Percentiles rank a stretch among this genome's conserved stretches.
Evolutionary conservation across 1,140 invertebrate genomes (phyloP).

Genomic region (Macrobrachium rosenbergii): DNA sequence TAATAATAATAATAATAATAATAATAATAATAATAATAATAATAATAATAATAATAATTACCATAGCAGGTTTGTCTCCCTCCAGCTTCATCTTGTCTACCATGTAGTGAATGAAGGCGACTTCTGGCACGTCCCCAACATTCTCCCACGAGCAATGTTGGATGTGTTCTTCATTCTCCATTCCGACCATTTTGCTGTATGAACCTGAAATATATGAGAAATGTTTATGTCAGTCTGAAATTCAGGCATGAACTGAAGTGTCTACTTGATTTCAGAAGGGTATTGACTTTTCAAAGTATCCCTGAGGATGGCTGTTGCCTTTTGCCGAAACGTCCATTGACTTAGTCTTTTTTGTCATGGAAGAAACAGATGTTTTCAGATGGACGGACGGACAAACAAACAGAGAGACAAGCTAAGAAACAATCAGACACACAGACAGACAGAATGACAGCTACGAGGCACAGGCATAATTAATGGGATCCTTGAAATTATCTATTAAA

Average conservation of each 20-base stretch:
- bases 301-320: too few species aligned
- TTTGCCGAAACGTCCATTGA: too few species aligned
- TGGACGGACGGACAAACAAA: too few species aligned
- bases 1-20: neutral
- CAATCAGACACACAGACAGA: too few species aligned
- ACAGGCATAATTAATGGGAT: too few species aligned
- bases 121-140: neutral
- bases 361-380: too few species aligned
- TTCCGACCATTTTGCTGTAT: neutral
- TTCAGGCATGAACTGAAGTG: neutral
- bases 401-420: too few species aligned
- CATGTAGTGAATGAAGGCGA: neutral
- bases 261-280: neutral
- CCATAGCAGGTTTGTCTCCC: constrained; percentile 8
- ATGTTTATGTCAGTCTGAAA: neutral
- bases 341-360: too few species aligned
- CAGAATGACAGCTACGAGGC: too few species aligned
- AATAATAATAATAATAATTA: neutral
- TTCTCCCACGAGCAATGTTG: constrained; percentile 2
- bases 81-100: neutral
- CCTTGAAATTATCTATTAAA: too few species aligned
- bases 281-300: too few species aligned
- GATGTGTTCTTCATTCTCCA: constrained; percentile 20
- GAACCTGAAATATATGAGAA: neutral
- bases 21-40: constrained; percentile 6